Conservation (phyloP, 1,140 invertebrate species). For the Diuraphis noxia region DNA sequence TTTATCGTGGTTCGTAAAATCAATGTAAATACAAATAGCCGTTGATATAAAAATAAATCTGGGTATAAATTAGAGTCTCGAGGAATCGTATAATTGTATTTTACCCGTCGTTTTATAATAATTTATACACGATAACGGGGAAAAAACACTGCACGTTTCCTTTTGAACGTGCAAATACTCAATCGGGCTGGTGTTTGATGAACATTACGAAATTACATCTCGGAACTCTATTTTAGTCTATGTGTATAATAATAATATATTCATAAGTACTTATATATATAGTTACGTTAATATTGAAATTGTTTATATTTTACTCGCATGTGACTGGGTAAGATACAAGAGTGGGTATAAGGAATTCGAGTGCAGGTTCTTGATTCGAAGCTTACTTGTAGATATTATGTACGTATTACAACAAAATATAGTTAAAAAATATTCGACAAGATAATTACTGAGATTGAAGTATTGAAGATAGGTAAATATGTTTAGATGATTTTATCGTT, state of each 20-base stretch:
- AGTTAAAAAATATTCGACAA: neutral
- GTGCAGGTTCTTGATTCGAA: neutral
- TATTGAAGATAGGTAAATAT: neutral
- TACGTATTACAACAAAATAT: too few relatives aligned
- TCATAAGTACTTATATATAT: neutral
- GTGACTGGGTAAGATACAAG: neutral
- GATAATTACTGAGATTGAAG: neutral
- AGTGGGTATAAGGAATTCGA: neutral
- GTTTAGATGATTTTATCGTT: too few relatives aligned
- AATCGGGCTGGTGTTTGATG: neutral
- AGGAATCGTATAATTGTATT: neutral
- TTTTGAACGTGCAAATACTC: neutral
- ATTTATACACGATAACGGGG: neutral
- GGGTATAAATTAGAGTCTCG: neutral
- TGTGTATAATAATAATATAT: neutral
- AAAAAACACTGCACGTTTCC: neutral
- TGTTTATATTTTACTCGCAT: neutral
- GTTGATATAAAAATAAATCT: neutral
- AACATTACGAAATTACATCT: neutral
- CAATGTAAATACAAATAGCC: constrained; percentile 1
- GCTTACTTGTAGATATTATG: too few relatives aligned
- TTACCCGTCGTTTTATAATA: neutral
- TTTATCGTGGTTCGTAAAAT: constrained; percentile 32
- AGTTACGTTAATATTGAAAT: neutral
- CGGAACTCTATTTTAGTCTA: neutral